Conservation (phyloP, 2,888 invertebrate genomes). For the Anagyrus pseudococci region DNA sequence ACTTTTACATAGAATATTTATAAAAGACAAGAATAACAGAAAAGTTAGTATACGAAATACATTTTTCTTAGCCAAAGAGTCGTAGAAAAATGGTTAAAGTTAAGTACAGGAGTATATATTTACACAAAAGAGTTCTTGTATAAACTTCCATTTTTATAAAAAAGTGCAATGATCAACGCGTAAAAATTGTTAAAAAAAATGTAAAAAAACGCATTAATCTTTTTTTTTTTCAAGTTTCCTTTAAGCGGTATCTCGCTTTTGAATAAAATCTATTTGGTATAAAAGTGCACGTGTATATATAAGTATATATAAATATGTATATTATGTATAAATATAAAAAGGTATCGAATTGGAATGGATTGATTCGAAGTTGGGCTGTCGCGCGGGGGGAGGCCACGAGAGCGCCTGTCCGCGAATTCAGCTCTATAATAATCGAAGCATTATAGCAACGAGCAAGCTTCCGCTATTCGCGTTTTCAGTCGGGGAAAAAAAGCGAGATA, state of each 20-base stretch:
- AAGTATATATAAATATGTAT: conserved; percentile 19
- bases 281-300: conserved; percentile 45
- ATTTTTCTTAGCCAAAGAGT: conserved; percentile 28
- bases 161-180: conserved; percentile 20
- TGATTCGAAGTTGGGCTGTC: conserved; percentile 38
- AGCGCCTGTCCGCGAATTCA: conserved; percentile 18
- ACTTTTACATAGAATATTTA: conserved; percentile 13
- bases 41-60: conserved; percentile 28
- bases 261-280: conserved; percentile 43
- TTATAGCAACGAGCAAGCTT: conserved; percentile 30
- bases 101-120: conserved; percentile 40
- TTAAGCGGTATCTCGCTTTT: conserved; percentile 27
- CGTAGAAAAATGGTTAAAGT: conserved; percentile 27
- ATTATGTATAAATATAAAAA: conserved; percentile 33
- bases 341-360: conserved; percentile 47
- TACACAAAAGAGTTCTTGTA: conserved; percentile 38
- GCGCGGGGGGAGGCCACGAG: background rate
- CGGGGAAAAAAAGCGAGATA: conserved; percentile 2
- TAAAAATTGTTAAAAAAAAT: too few relatives aligned
- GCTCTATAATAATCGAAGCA: conserved; percentile 25
- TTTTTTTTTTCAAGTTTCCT: conserved; percentile 2
- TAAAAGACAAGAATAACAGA: conserved; percentile 16
- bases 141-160: conserved; percentile 28
- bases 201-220: conserved; percentile 10
- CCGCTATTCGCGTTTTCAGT: background rate